Conservation (phyloP, 2,113 vertebrate species). For the Siphamia tubifer region DNA sequence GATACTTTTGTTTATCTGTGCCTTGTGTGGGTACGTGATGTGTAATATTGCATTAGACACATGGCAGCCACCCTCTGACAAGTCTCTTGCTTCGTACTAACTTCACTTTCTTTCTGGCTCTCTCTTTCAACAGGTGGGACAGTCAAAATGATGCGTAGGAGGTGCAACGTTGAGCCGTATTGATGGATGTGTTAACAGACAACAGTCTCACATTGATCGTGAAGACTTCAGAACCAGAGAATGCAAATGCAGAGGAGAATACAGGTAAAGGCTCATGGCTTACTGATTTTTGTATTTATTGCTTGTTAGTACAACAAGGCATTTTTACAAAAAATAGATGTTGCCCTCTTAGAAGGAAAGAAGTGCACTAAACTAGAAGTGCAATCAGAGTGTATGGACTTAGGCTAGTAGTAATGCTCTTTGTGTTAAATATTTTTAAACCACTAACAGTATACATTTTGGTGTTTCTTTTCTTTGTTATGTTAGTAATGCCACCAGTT, state of each 20-base stretch:
- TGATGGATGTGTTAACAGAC: slow-evolving; percentile 97
- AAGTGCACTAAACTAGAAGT: too few relatives aligned
- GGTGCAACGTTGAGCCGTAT: slow-evolving; percentile 86
- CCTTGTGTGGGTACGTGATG: background rate
- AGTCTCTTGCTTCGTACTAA: background rate
- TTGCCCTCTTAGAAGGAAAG: too few relatives aligned
- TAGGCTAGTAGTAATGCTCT: too few relatives aligned
- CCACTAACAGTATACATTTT: too few relatives aligned
- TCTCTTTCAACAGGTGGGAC: slow-evolving; percentile 83
- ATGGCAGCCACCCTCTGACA: slow-evolving; percentile 12
- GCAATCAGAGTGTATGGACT: too few relatives aligned
- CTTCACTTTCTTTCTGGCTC: slow-evolving; percentile 24
- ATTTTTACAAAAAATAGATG: too few relatives aligned
- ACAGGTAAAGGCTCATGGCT: slow-evolving; percentile 76
- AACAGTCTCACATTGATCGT: slow-evolving; percentile 89
- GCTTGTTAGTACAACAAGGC: too few relatives aligned
- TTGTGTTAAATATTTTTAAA: too few relatives aligned
- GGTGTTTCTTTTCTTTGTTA: too few relatives aligned
- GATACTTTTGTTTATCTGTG: slow-evolving; percentile 22
- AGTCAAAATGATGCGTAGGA: slow-evolving; percentile 87
- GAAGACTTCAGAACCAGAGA: slow-evolving; percentile 87
- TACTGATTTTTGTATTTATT: too few relatives aligned
- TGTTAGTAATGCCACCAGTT: too few relatives aligned
- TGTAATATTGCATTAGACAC: slow-evolving; percentile 26
- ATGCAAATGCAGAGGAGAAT: slow-evolving; percentile 88